Evolutionary conservation across 92 coral and sea anemone genomes (phyloP).

Genomic region (Pocillopora grandis): DNA sequence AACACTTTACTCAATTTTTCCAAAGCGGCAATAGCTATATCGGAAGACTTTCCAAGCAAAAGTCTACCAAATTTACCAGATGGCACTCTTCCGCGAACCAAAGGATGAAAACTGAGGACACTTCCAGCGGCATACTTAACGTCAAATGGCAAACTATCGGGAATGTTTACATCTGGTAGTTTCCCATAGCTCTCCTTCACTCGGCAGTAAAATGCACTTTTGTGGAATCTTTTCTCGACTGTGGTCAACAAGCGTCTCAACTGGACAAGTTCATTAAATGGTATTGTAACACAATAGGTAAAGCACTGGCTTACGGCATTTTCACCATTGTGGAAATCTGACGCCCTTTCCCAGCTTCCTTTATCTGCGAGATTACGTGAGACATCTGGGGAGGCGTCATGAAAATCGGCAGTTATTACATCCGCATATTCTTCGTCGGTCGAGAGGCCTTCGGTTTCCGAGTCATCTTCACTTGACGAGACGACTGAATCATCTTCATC

Average conservation of each 20-base stretch:
- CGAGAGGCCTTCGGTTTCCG: slow-evolving; percentile 23
- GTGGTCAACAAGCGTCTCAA: slow-evolving; percentile 42
- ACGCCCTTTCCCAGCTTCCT: slow-evolving; percentile 43
- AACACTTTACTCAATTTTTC: slow-evolving; percentile 57
- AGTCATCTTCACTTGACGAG: slow-evolving; percentile 15
- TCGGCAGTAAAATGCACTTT: slow-evolving; percentile 66
- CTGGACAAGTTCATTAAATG: slow-evolving; percentile 11
- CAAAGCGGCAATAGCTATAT: slow-evolving; percentile 55
- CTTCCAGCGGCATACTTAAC: slow-evolving; percentile 76
- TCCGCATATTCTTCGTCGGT: slow-evolving; percentile 52
- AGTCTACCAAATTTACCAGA: slow-evolving; percentile 45
- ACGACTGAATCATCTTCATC: not conserved
- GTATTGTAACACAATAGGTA: slow-evolving; percentile 45
- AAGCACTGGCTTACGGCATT: slow-evolving; percentile 69
- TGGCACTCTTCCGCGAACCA: slow-evolving; percentile 56
- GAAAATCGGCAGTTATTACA: slow-evolving; percentile 8
- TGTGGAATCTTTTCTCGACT: slow-evolving; percentile 63
- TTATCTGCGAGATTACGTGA: not conserved
- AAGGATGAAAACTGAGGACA: slow-evolving; percentile 74
- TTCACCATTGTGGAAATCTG: slow-evolving; percentile 38
- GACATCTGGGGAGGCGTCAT: slow-evolving; percentile 1
- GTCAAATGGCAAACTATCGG: slow-evolving; percentile 63
- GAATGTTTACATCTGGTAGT: slow-evolving; percentile 27
- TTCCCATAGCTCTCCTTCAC: slow-evolving; percentile 39
- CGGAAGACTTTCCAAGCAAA: slow-evolving; percentile 44